Conservation (phyloP, 1,140 invertebrate species). For the Cylas formicarius region DNA sequence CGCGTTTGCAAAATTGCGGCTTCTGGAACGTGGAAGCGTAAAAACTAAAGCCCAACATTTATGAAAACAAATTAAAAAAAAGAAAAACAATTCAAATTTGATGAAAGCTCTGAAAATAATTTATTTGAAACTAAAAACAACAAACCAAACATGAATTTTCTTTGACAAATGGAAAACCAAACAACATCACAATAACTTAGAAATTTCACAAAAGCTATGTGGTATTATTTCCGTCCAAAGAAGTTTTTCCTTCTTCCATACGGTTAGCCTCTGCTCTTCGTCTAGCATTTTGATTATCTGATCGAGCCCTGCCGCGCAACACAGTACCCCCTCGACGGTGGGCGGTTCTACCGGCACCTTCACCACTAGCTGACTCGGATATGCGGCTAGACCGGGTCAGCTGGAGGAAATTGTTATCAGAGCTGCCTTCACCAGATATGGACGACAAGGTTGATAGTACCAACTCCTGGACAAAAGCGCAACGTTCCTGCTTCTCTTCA, state of each 20-base stretch:
- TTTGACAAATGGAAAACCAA: constrained; percentile 15
- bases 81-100: no score
- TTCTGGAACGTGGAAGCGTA: no score
- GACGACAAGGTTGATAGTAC: constrained; percentile 28
- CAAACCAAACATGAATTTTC: no score
- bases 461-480: constrained; percentile 37
- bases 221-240: constrained; percentile 11
- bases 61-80: no score
- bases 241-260: constrained; percentile 14
- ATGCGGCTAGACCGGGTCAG: constrained; percentile 21
- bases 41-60: no score
- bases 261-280: constrained; percentile 34
- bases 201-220: constrained; percentile 21
- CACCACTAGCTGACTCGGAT: constrained; percentile 11
- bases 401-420: constrained; percentile 15
- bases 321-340: constrained; percentile 17
- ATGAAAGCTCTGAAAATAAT: no score
- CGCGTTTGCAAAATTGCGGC: no score
- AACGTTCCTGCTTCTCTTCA: constrained; percentile 30
- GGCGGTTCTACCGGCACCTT: constrained; percentile 15
- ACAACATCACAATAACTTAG: constrained; percentile 17
- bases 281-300: constrained; percentile 34
- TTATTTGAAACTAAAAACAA: no score
- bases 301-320: constrained; percentile 32
- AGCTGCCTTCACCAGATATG: constrained; percentile 4